A percentile compares a stretch with the other conserved stretches of the same genome.
These are phyloP conservation scores for Calidris pygmaea DNA, from an alignment of 2,113 vertebrate genomes.

Conservation along the genomic window DNA sequence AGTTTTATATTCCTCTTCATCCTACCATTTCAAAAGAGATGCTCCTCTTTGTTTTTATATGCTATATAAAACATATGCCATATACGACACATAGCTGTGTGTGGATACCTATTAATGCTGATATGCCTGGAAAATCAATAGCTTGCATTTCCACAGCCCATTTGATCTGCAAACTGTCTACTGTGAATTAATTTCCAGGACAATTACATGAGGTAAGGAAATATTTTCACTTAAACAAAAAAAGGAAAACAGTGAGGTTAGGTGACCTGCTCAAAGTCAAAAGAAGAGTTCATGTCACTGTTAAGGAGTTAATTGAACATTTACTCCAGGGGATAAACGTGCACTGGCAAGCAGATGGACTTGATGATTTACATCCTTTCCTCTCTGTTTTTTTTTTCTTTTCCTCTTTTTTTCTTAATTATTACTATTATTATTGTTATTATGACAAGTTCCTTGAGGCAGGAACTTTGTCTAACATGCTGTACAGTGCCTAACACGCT, in stretches of 20 bases:
- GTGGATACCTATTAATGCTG: background rate
- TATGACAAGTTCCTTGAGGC: background rate
- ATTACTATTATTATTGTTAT: background rate
- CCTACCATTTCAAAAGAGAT: background rate
- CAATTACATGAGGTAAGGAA: background rate
- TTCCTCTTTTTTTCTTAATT: background rate
- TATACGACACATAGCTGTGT: background rate
- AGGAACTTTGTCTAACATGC: background rate
- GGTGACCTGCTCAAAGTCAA: background rate
- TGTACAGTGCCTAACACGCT: background rate
- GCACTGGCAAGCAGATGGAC: background rate
- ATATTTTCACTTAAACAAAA: background rate
- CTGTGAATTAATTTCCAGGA: background rate
- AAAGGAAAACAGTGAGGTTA: background rate
- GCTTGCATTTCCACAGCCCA: background rate
- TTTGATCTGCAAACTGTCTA: background rate
- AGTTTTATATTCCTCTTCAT: background rate
- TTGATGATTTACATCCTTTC: background rate
- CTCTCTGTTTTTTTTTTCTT: background rate
- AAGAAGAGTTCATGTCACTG: background rate
- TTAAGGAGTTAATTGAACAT: slow-evolving; percentile 15
- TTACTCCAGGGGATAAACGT: background rate
- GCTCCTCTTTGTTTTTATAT: background rate
- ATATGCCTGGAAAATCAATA: slow-evolving; percentile 12
- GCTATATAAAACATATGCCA: background rate